These are phyloP conservation scores for Chalcis sispes DNA, from an alignment of 2,888 invertebrate genomes.

Conservation along the genomic window DNA sequence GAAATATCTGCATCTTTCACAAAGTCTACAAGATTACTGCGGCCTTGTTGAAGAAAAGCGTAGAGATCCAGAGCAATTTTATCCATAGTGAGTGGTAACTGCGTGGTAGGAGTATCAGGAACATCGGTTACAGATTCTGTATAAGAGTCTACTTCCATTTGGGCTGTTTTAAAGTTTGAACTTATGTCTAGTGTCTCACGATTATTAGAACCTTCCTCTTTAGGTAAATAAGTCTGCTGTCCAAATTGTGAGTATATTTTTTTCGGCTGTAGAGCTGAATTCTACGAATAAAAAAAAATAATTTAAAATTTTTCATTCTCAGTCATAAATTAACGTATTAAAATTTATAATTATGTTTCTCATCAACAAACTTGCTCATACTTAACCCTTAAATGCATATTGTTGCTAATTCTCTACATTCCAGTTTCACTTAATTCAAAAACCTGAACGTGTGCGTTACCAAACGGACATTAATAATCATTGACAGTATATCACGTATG, in stretches of 20 bases:
- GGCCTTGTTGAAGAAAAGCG: slow-evolving; percentile 84
- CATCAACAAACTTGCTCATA: no score
- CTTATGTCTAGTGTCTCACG: background rate
- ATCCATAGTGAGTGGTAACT: slow-evolving; percentile 83
- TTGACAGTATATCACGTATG: no score
- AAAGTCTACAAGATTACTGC: slow-evolving; percentile 75
- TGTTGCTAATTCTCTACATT: no score
- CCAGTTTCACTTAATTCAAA: no score
- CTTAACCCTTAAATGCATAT: no score
- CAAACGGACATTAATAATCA: no score
- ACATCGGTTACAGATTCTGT: slow-evolving; percentile 61
- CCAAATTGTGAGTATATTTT: background rate
- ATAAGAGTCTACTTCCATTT: slow-evolving; percentile 23
- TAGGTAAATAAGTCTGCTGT: slow-evolving; percentile 4
- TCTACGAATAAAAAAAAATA: no score
- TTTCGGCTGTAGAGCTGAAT: background rate
- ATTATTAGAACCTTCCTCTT: background rate
- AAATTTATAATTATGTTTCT: no score
- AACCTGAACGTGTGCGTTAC: no score
- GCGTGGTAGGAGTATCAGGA: slow-evolving; percentile 80
- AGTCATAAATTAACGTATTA: no score
- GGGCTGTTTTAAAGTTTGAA: background rate
- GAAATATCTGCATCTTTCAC: slow-evolving; percentile 79
- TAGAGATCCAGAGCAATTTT: slow-evolving; percentile 90
- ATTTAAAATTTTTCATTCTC: no score